A percentile compares a stretch with the other conserved stretches of the same genome.
Conservation (phyloP, 1,140 invertebrate species). For the Atta colombica region DNA sequence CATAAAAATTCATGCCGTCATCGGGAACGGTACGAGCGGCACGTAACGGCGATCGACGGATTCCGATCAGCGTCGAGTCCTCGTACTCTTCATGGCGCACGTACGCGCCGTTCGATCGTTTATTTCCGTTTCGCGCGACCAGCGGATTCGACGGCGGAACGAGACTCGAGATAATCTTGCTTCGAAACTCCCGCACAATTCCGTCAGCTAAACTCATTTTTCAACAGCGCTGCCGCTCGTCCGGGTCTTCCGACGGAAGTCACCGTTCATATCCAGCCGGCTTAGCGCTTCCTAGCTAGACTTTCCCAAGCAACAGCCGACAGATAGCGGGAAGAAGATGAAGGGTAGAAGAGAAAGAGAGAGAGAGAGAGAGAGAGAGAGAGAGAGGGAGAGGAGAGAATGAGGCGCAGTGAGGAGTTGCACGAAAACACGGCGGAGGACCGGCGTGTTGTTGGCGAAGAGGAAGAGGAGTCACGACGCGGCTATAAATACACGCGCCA, state of each 20-base stretch:
- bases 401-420: constrained; percentile 60
- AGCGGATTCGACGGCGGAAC: constrained; percentile 64
- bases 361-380: neutral
- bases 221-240: constrained; percentile 22
- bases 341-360: neutral
- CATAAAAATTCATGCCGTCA: constrained; percentile 58
- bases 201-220: constrained; percentile 54
- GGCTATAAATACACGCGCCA: constrained; percentile 86
- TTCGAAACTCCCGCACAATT: constrained; percentile 39
- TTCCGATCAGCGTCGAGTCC: constrained; percentile 36
- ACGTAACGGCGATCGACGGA: constrained; percentile 61
- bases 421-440: constrained; percentile 47
- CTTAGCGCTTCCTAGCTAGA: constrained; percentile 27
- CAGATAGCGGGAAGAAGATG: neutral
- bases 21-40: constrained; percentile 51
- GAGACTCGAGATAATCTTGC: constrained; percentile 40
- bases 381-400: constrained; percentile 4
- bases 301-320: constrained; percentile 50
- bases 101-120: constrained; percentile 56
- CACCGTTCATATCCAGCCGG: constrained; percentile 26
- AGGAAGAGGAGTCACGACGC: constrained; percentile 85
- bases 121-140: constrained; percentile 67
- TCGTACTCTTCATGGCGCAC: constrained; percentile 27
- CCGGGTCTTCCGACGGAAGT: constrained; percentile 22
- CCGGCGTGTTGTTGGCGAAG: constrained; percentile 79